These are phyloP conservation scores for Metopolophium dirhodum DNA, from an alignment of 1,140 invertebrate species.

Conservation along the genomic window DNA sequence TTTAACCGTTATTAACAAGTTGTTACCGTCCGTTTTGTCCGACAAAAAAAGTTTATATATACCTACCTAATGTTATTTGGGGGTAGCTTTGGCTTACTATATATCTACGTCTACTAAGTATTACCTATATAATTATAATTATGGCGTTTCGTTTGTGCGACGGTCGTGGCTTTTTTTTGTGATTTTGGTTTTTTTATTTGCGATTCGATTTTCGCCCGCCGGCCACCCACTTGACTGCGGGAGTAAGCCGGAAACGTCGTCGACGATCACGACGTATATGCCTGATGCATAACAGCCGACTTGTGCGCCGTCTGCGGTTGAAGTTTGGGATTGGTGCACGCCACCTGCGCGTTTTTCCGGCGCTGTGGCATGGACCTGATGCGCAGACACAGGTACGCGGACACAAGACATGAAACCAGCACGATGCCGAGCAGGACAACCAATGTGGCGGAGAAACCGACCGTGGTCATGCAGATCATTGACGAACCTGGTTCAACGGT, in stretches of 20 bases:
- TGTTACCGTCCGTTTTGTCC: background rate
- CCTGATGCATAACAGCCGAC: background rate
- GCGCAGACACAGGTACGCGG: slow-evolving; percentile 81
- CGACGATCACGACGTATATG: slow-evolving; percentile 12
- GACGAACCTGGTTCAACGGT: slow-evolving; percentile 66
- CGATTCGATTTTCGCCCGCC: background rate
- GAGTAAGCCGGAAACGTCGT: background rate
- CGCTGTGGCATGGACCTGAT: slow-evolving; percentile 67
- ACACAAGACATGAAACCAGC: slow-evolving; percentile 81
- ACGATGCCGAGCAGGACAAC: slow-evolving; percentile 80
- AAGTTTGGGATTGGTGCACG: slow-evolving; percentile 39
- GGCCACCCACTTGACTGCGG: background rate
- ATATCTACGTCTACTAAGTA: slow-evolving; percentile 12
- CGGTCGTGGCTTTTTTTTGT: background rate
- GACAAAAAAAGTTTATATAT: background rate
- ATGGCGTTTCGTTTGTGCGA: slow-evolving; percentile 6
- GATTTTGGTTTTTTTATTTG: background rate
- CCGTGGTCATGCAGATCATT: slow-evolving; percentile 90
- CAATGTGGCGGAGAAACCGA: slow-evolving; percentile 84
- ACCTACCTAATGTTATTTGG: background rate
- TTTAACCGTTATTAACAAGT: background rate
- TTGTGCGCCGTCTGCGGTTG: background rate
- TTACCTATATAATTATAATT: slow-evolving; percentile 4
- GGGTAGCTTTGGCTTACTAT: background rate
- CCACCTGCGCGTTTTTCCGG: slow-evolving; percentile 51